These are phyloP conservation scores for Heliconius nattereri DNA, from an alignment of 1,140 invertebrate genomes.

Conservation along the genomic window DNA sequence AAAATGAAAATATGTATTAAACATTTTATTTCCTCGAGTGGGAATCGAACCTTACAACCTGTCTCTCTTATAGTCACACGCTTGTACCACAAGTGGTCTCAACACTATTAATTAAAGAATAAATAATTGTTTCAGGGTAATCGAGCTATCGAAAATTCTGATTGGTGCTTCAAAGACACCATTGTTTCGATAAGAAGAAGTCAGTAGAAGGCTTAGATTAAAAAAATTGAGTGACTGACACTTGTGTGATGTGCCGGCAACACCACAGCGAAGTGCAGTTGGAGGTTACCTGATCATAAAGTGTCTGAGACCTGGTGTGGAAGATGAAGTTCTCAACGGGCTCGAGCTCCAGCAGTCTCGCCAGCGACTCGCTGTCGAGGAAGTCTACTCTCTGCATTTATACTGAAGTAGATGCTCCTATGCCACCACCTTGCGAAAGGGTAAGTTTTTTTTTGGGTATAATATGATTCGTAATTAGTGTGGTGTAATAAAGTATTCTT, in stretches of 20 bases:
- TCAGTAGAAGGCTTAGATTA: slow-evolving; percentile 32
- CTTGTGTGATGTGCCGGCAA: slow-evolving; percentile 74
- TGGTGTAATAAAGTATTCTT: not conserved
- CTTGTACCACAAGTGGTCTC: too few species aligned
- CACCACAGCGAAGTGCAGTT: slow-evolving; percentile 66
- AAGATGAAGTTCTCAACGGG: slow-evolving; percentile 82
- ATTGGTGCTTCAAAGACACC: slow-evolving; percentile 40
- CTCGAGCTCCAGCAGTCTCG: slow-evolving; percentile 79
- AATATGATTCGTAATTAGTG: too few species aligned
- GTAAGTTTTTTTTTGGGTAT: slow-evolving; percentile 49
- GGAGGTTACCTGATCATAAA: slow-evolving; percentile 67
- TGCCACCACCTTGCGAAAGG: slow-evolving; percentile 68
- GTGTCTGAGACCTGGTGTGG: slow-evolving; percentile 40
- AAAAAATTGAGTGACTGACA: slow-evolving; percentile 47
- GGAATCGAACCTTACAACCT: too few species aligned
- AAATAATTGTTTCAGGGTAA: slow-evolving; percentile 54
- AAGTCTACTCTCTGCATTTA: slow-evolving; percentile 82
- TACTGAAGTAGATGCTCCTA: slow-evolving; percentile 68
- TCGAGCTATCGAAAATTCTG: slow-evolving; percentile 51
- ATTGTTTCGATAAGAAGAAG: slow-evolving; percentile 51
- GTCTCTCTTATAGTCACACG: too few species aligned
- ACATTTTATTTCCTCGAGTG: too few species aligned
- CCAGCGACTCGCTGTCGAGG: slow-evolving; percentile 80
- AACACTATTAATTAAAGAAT: slow-evolving; percentile 9
- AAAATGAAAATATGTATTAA: too few species aligned